Percentiles rank a stretch among this genome's conserved stretches.
phyloP scores from a whole-genome alignment of 1,140 invertebrate genomes.

The Cydia amplana region DNA sequence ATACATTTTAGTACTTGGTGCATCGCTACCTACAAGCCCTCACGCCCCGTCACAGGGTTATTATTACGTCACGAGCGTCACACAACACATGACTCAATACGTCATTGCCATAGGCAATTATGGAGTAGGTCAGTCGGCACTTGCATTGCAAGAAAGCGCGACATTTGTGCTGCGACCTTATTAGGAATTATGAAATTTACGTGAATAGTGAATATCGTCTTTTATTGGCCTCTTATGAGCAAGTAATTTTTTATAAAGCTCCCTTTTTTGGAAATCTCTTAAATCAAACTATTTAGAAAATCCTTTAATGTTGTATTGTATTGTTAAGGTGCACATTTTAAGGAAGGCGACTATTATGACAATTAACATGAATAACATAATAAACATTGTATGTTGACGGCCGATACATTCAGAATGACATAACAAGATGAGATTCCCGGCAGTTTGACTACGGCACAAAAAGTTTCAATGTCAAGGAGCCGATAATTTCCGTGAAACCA shows the following conservation, averaged over 20 bases:
- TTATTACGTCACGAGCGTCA: slow-evolving; percentile 40
- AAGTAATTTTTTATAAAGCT: too few species aligned
- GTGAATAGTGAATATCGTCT: not conserved
- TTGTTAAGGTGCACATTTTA: not conserved
- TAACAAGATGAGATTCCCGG: slow-evolving; percentile 29
- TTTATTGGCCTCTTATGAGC: not conserved
- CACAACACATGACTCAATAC: slow-evolving; percentile 39
- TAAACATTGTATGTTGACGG: not conserved
- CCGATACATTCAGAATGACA: slow-evolving; percentile 5
- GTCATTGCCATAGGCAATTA: slow-evolving; percentile 44
- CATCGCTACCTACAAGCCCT: slow-evolving; percentile 5
- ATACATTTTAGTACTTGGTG: too few species aligned
- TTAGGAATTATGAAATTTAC: not conserved
- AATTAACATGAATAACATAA: not conserved
- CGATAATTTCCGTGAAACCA: slow-evolving; percentile 31
- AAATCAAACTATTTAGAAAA: too few species aligned
- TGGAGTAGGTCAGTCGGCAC: slow-evolving; percentile 43
- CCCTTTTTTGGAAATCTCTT: too few species aligned
- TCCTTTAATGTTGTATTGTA: too few species aligned
- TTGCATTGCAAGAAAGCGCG: slow-evolving; percentile 33
- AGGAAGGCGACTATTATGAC: not conserved
- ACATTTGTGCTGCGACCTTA: slow-evolving; percentile 28
- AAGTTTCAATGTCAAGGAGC: slow-evolving; percentile 33
- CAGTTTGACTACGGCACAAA: slow-evolving; percentile 27
- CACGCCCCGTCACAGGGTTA: not conserved